Conservation (phyloP, 2,797 vertebrate genomes). For the Enteromius fasciolatus region DNA sequence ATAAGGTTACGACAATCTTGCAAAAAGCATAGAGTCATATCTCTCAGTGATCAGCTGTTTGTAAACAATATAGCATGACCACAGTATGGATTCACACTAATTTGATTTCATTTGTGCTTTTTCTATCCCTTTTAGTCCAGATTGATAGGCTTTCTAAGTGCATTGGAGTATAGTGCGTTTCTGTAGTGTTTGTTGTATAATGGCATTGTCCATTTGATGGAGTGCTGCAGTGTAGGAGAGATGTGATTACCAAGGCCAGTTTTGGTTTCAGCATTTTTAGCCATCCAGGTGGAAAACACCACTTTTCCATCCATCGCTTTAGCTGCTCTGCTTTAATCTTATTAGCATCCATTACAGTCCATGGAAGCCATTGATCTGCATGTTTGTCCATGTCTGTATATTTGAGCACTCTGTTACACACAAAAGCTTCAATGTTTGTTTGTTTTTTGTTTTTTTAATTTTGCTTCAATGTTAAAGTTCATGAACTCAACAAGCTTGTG, state of each 20-base stretch:
- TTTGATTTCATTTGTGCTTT: conserved; percentile 47
- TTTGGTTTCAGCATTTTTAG: conserved; percentile 23
- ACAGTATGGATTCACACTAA: conserved; percentile 22
- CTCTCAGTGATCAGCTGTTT: not conserved
- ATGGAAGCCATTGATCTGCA: conserved; percentile 36
- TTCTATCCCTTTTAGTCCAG: conserved; percentile 36
- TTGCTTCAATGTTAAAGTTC: not conserved
- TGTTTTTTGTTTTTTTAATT: too few species aligned
- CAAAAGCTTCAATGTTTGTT: not conserved
- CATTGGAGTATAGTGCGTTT: conserved; percentile 9
- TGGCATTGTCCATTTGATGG: conserved; percentile 34
- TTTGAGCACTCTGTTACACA: conserved; percentile 4
- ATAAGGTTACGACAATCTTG: not conserved
- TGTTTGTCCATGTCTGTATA: conserved; percentile 36
- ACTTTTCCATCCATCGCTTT: conserved; percentile 8
- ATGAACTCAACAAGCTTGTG: not conserved
- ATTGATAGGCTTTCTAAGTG: conserved; percentile 27
- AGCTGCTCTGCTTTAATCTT: conserved; percentile 35
- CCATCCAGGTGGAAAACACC: conserved; percentile 37
- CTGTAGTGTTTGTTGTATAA: conserved; percentile 25
- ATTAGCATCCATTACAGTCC: conserved; percentile 41
- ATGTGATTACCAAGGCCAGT: conserved; percentile 44
- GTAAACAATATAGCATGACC: conserved; percentile 14
- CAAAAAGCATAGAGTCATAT: not conserved
- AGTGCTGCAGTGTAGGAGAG: conserved; percentile 17